Conservation (phyloP, 1,140 invertebrate genomes). For the Pogonognathellus flavescens region DNA sequence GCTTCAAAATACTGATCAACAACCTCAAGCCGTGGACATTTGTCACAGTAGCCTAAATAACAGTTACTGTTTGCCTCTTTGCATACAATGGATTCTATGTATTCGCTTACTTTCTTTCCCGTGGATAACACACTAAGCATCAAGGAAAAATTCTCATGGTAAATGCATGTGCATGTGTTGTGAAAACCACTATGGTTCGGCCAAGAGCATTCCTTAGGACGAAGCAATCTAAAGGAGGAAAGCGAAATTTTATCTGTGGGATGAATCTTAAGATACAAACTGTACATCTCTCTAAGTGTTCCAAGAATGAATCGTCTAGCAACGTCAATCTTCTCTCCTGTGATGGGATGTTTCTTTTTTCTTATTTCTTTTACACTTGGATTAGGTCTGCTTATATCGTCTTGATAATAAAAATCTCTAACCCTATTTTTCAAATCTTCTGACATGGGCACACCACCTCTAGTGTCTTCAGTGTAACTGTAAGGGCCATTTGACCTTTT, state of each 20-base stretch:
- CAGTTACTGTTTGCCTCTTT: not conserved
- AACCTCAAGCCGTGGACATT: not conserved
- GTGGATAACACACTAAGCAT: not conserved
- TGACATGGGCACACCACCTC: too few relatives aligned
- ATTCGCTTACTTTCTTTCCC: not conserved
- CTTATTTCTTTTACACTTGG: not conserved
- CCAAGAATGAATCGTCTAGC: not conserved
- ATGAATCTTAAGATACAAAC: not conserved
- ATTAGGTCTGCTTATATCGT: not conserved
- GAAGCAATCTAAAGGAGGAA: not conserved
- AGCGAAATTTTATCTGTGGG: not conserved
- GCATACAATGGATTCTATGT: not conserved
- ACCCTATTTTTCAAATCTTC: not conserved
- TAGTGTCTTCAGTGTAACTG: too few relatives aligned
- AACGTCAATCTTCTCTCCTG: not conserved
- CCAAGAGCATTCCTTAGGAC: not conserved
- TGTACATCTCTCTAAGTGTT: not conserved
- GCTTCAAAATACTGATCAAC: not conserved
- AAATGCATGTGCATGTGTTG: not conserved
- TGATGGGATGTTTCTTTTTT: too few relatives aligned
- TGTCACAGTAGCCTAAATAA: not conserved
- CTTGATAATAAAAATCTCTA: not conserved
- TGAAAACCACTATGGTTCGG: not conserved
- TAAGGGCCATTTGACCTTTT: too few relatives aligned
- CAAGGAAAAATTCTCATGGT: not conserved